Conservation (phyloP, 2,113 vertebrate species). For the Parus major region DNA sequence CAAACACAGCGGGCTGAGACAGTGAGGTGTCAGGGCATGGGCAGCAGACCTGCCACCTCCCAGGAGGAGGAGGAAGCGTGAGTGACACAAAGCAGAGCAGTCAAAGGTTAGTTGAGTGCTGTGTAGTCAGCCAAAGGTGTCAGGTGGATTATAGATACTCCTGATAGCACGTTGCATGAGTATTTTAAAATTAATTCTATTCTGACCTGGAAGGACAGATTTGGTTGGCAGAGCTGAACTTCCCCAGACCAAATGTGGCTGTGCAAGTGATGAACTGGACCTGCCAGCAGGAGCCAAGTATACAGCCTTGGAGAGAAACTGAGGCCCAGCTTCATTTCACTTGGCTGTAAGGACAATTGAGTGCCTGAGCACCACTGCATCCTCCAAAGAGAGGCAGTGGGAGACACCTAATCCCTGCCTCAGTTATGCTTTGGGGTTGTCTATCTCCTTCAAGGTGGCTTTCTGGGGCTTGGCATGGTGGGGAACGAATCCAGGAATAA, state of each 20-base stretch:
- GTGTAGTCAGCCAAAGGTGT: not conserved
- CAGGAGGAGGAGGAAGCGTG: not conserved
- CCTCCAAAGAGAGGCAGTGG: not conserved
- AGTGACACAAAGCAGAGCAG: not conserved
- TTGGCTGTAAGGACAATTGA: not conserved
- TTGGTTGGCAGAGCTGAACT: not conserved
- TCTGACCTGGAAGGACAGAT: not conserved
- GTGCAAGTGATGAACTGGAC: not conserved
- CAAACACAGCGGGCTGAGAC: not conserved
- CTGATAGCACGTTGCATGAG: not conserved
- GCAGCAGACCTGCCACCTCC: not conserved
- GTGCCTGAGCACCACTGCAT: not conserved
- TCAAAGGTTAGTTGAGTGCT: not conserved
- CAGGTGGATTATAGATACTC: not conserved
- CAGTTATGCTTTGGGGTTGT: not conserved
- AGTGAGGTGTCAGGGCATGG: not conserved
- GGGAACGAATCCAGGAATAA: not conserved
- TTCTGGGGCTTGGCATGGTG: not conserved
- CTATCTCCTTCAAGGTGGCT: not conserved
- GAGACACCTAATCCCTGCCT: not conserved
- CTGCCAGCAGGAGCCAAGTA: not conserved
- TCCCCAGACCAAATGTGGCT: not conserved
- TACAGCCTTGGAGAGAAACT: not conserved
- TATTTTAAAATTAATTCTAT: not conserved
- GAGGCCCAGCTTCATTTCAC: not conserved